Conservation (phyloP, 2,113 vertebrate species). For the Panthera tigris region DNA sequence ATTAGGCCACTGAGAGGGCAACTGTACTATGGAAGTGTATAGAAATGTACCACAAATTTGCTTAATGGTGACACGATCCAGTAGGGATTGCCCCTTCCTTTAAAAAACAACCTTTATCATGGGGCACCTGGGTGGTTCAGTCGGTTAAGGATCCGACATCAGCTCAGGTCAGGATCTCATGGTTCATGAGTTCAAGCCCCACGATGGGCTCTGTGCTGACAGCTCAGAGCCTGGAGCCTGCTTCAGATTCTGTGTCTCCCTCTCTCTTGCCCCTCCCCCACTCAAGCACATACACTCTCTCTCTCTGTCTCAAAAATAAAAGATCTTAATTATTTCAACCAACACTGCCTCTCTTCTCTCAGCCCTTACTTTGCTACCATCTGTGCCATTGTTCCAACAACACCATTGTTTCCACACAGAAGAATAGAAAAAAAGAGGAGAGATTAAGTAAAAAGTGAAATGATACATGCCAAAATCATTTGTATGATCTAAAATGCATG, state of each 20-base stretch:
- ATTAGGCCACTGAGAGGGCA: background rate
- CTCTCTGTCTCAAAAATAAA: background rate
- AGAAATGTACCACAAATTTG: background rate
- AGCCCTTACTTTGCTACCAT: background rate
- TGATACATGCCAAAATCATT: background rate
- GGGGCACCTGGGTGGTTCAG: background rate
- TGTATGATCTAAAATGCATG: background rate
- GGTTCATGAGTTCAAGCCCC: background rate
- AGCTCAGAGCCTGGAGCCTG: too few species aligned
- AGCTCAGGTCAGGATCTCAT: background rate
- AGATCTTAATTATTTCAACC: background rate
- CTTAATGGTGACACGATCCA: background rate
- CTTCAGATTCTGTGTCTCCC: too few species aligned
- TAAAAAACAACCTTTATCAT: background rate
- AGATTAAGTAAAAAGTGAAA: background rate
- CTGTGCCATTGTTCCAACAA: background rate
- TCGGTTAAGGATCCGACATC: background rate
- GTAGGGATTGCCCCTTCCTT: background rate
- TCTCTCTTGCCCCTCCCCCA: background rate
- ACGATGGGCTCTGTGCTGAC: background rate
- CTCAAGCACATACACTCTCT: background rate
- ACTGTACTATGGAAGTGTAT: background rate
- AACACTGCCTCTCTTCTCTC: background rate
- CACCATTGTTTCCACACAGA: background rate
- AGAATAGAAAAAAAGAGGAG: background rate